Evolutionary conservation across 2,888 invertebrate species (phyloP), one percentile per base, ranked within the genome.

Genomic region (Dryococelus australis): DNA sequence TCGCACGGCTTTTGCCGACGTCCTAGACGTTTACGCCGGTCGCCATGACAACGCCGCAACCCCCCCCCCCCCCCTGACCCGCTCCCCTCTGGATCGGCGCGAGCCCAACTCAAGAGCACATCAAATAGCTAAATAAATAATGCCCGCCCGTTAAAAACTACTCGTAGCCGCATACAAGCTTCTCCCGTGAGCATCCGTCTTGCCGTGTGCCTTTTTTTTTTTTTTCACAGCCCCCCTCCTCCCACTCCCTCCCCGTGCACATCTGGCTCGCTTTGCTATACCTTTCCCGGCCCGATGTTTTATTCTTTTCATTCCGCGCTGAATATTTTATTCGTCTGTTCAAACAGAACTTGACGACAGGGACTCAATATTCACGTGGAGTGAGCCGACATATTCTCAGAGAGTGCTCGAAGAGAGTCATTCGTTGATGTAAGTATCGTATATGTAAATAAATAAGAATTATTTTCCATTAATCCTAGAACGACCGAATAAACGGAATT

Each of bases 121-220:
- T 83, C 83, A 28, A 83, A 28, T 28, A 35, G 83, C 83, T 83
- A 83, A 83, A 83, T 83, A 83, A 83, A 83, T 83, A 83, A 83
- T 83, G 28, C 35, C 43, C 35, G 35, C 28, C 65, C 83, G 83
- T 83, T 83, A 28, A 28, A 28, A 83, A 83, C 83, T 83, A 83
- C 83, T 83, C 83, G 43, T 43, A 43, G 83, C 35, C 13, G 83
- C 2, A 83, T 83, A 83, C 35, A 83, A 83, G 27, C 28, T 43
- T 27, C 35, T 35, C 9, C 83, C 83, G 13, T 83, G 28, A 28
- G 35, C n/a, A 20, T 83, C 83, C 26, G 35, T 83, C 24, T 35
- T 35, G 35, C 35, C 35, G 1, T 4, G 4, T 83, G 20, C 35
- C 24, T 24, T 83, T 28, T 83, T 12, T 83, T 27, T 12, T 83